Evolutionary conservation across 2,113 vertebrate genomes (phyloP), one percentile per base, ranked within the genome.

Genomic region (Ageneiosus marmoratus): DNA sequence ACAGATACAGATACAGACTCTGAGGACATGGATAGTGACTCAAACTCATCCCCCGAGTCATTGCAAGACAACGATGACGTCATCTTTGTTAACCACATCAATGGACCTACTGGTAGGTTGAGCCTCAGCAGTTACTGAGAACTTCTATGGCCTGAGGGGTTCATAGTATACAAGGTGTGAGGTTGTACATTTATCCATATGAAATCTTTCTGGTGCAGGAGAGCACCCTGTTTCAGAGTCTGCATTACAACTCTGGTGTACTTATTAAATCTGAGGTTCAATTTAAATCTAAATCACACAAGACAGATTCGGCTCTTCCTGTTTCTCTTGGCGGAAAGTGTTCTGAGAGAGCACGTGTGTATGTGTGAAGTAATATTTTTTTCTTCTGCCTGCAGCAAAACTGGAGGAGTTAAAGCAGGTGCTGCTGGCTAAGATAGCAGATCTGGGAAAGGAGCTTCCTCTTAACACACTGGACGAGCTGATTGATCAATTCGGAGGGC

Each of bases 401-500:
- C 94, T 98, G 1, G 96, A 98, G 77, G 95, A 94, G 76, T 90
- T 98, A 90, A 99, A 98, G 84, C 95, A 95, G 84, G 90, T 92
- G 29, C 94, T 99, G 29, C 92, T 99, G 83, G 90, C 91, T 84
- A 97, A 96, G 92, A 98, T 99, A 74, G 91, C 95, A 29, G 86
- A 87, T 13, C 94, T 99, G 89, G 98, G 97, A 89, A 96, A 95
- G 87, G 96, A 97, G 89, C 95, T 99, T 94, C 98, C 98, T 58
- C 95, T 97, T 60, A 99, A 99, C 83, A 99, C 98, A 32, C 92
- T 99, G 90, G 98, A 99, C 7, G 95, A 97, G 86, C 95, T 99
- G 77, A 99, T 99, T 0, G 93, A 99, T 91, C 92, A 93, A 88
- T 96, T 99, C 0, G 98, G 98, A 74, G 98, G 98, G 70, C 97